phyloP scores from a whole-genome alignment of 2,888 invertebrate species.

The Clanis bilineata region DNA sequence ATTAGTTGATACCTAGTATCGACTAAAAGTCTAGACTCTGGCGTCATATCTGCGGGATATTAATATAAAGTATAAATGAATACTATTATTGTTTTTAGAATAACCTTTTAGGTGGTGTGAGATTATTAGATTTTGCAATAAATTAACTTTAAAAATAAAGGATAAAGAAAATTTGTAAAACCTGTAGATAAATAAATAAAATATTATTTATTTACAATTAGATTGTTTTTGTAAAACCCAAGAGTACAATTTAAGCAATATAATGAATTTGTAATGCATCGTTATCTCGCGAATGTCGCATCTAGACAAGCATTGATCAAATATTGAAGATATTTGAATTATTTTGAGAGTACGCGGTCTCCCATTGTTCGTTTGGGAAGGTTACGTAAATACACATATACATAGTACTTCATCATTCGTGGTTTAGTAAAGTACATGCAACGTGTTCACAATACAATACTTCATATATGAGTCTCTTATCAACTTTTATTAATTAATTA shows the following conservation, averaged over 20 bases:
- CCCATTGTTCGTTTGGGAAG: constrained; percentile 54
- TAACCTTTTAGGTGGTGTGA: neutral
- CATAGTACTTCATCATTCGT: neutral
- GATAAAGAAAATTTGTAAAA: too few species aligned
- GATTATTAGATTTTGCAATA: too few species aligned
- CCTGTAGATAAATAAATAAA: too few species aligned
- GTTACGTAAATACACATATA: constrained; percentile 39
- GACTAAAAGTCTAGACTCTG: neutral
- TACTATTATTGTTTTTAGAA: neutral
- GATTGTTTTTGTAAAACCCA: too few species aligned
- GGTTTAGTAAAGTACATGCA: neutral
- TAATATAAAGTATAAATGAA: too few species aligned
- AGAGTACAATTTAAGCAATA: too few species aligned
- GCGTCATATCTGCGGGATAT: too few species aligned
- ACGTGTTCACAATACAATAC: neutral
- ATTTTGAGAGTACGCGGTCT: constrained; percentile 27
- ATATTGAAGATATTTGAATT: constrained; percentile 1
- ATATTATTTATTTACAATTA: too few species aligned
- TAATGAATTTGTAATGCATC: neutral
- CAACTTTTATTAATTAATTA: too few species aligned
- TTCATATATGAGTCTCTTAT: too few species aligned
- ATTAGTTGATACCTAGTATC: neutral
- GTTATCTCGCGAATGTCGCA: neutral
- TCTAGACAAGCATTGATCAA: neutral
- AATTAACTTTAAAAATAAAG: too few species aligned